A percentile compares a stretch with the other conserved stretches of the same genome.
Conservation (phyloP, 1,140 invertebrate genomes). For the Sminthurides bifidus region DNA sequence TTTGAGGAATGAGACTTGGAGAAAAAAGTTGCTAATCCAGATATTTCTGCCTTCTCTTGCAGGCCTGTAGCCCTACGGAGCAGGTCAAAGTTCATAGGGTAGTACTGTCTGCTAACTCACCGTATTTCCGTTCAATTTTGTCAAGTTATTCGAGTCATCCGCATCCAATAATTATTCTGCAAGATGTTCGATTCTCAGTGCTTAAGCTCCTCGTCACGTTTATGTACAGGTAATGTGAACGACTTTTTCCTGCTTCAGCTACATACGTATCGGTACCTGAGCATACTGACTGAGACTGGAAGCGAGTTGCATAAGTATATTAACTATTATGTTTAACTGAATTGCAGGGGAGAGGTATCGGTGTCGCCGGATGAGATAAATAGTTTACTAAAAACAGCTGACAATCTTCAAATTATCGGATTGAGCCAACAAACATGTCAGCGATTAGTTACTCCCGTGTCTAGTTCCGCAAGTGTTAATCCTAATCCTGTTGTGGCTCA, state of each 20-base stretch:
- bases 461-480: not conserved
- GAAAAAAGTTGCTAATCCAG: not conserved
- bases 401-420: slow-evolving; percentile 81
- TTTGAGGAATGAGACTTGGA: not conserved
- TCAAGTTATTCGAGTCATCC: slow-evolving; percentile 57
- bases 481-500: not conserved
- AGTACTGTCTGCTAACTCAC: slow-evolving; percentile 85
- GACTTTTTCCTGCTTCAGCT: not conserved
- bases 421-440: slow-evolving; percentile 75
- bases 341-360: slow-evolving; percentile 69
- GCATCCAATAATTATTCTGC: slow-evolving; percentile 84
- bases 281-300: too few relatives aligned
- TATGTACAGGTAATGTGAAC: slow-evolving; percentile 62
- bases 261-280: too few relatives aligned
- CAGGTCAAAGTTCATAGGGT: slow-evolving; percentile 86
- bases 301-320: not conserved
- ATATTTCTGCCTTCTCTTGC: not conserved
- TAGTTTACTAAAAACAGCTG: slow-evolving; percentile 79
- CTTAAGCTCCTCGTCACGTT: slow-evolving; percentile 83
- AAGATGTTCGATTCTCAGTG: slow-evolving; percentile 80
- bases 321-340: not conserved
- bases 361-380: slow-evolving; percentile 84
- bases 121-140: slow-evolving; percentile 83
- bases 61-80: slow-evolving; percentile 30
- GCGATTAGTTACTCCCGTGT: not conserved